Evolutionary conservation across 2,113 vertebrate species (phyloP).

Genomic region (Anguilla japonica): DNA sequence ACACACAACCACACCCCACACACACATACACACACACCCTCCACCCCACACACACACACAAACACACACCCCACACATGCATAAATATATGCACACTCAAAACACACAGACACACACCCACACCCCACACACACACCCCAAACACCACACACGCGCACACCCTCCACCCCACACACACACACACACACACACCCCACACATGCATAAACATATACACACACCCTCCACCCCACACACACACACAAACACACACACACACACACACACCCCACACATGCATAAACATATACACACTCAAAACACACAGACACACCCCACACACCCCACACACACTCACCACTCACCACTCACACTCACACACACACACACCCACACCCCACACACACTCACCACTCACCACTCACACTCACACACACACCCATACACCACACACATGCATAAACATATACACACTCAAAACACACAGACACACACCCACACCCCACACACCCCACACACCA

Average conservation of each 20-base stretch:
- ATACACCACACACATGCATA: neutral
- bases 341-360: too few species aligned
- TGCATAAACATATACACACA: too few species aligned
- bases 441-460: neutral
- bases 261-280: too few species aligned
- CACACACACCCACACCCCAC: too few species aligned
- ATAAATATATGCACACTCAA: neutral
- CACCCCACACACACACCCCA: conserved; percentile 17
- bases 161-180: neutral
- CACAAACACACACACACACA: neutral
- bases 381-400: too few species aligned
- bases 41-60: too few species aligned
- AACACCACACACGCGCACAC: neutral
- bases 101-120: conserved; percentile 4
- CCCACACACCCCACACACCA: conserved; percentile 16
- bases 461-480: conserved; percentile 10
- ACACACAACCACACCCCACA: neutral
- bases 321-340: too few species aligned
- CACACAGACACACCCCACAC: too few species aligned
- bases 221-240: too few species aligned
- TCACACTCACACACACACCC: neutral
- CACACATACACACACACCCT: too few species aligned
- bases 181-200: neutral
- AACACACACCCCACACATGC: neutral
- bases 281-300: too few species aligned